Evolutionary conservation across 2,113 vertebrate genomes (phyloP).

Genomic region (Kobus ellipsiprymnus): DNA sequence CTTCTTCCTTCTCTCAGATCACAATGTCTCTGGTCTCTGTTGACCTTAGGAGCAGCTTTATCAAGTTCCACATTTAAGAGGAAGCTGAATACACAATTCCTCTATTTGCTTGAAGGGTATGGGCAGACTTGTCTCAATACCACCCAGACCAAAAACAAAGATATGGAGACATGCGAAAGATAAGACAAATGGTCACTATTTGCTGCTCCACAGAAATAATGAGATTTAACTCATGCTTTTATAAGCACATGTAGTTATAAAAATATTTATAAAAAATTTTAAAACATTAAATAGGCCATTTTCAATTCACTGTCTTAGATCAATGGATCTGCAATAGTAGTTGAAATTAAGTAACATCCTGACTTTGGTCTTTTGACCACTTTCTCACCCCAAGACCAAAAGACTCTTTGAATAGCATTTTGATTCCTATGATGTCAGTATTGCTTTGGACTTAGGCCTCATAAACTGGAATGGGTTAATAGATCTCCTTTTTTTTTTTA

Average conservation of each 20-base stretch:
- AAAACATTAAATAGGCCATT: background rate
- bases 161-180: background rate
- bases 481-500: background rate
- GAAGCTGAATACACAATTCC: background rate
- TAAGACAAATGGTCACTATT: background rate
- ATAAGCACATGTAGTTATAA: background rate
- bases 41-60: background rate
- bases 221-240: background rate
- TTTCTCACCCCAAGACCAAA: background rate
- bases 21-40: background rate
- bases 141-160: background rate
- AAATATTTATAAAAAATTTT: background rate
- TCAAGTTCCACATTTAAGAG: background rate
- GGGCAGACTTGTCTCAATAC: background rate
- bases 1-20: background rate
- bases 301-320: background rate
- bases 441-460: background rate
- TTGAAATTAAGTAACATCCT: background rate
- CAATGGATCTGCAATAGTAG: background rate
- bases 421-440: background rate
- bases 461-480: background rate
- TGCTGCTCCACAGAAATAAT: background rate
- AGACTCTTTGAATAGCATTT: background rate
- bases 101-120: background rate
- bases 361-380: background rate